phyloP scores from a whole-genome alignment of 2,888 invertebrate species.

The Camptogramma bilineatum region DNA sequence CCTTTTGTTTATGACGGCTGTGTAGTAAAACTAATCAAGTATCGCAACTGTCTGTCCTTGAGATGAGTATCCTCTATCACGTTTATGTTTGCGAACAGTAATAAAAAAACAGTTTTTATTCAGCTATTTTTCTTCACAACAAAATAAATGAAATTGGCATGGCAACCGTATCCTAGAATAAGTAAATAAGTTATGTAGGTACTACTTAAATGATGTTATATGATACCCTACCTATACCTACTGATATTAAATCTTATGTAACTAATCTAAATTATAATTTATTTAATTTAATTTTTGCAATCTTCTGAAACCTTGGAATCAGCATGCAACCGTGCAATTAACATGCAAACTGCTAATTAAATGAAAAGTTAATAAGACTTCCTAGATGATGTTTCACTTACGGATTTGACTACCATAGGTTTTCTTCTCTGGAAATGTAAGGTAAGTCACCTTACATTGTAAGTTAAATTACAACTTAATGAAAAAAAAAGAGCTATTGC shows the following conservation, averaged over 20 bases:
- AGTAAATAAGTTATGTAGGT: no score
- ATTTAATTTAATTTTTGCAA: no score
- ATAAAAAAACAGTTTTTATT: neutral
- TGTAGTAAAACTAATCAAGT: conserved; percentile 40
- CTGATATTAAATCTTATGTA: no score
- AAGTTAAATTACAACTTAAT: no score
- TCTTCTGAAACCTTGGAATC: no score
- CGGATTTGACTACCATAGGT: neutral
- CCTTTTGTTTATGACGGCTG: conserved; percentile 65
- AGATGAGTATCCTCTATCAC: conserved; percentile 1
- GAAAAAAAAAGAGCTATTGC: no score
- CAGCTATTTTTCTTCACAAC: neutral
- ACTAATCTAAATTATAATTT: no score
- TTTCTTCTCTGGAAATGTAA: neutral
- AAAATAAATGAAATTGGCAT: neutral
- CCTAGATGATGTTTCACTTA: neutral
- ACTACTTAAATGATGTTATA: no score
- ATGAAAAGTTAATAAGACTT: neutral
- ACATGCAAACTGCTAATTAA: no score
- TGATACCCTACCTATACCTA: no score
- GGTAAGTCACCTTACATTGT: no score
- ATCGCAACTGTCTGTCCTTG: conserved; percentile 13
- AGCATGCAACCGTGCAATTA: no score
- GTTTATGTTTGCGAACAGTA: conserved; percentile 2
- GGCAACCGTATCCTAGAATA: neutral